phyloP scores from a whole-genome alignment of 2,888 invertebrate species.

The Syrista parreyssii region DNA sequence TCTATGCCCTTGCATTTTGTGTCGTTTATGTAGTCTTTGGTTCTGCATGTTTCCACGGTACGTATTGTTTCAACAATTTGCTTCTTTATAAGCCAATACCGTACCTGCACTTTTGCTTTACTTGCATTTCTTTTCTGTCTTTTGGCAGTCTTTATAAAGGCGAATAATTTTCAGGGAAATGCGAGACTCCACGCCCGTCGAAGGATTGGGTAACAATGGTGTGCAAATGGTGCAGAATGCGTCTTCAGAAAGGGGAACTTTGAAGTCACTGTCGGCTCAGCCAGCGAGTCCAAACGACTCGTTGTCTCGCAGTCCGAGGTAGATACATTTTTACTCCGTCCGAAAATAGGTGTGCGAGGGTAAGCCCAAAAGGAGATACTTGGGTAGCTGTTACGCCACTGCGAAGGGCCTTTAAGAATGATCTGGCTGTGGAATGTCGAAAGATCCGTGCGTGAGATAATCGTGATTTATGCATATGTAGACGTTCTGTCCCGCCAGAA shows the following conservation, averaged over 20 bases:
- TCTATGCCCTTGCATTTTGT: no score
- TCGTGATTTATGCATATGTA: not conserved
- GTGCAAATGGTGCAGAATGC: slow-evolving; percentile 76
- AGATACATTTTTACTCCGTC: slow-evolving; percentile 27
- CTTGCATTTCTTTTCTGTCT: not conserved
- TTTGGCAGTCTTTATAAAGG: slow-evolving; percentile 1
- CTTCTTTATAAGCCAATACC: not conserved
- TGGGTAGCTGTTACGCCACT: not conserved
- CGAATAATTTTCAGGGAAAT: slow-evolving; percentile 53
- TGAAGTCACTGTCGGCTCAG: slow-evolving; percentile 71
- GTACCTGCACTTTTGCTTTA: not conserved
- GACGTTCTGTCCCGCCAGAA: no score
- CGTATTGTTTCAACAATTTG: no score
- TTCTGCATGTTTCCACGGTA: no score
- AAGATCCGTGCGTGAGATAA: not conserved
- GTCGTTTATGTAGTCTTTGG: no score
- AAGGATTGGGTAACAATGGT: slow-evolving; percentile 53
- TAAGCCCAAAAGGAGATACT: not conserved
- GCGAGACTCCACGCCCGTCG: slow-evolving; percentile 63
- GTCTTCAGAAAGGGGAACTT: slow-evolving; percentile 71
- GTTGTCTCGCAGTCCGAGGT: slow-evolving; percentile 57
- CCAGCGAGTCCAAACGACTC: slow-evolving; percentile 58
- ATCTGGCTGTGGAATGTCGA: not conserved
- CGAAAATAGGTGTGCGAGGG: no score
- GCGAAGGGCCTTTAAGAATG: not conserved